Evolutionary conservation across 2,888 invertebrate species (phyloP).

Genomic region (Idaea dimidiata): DNA sequence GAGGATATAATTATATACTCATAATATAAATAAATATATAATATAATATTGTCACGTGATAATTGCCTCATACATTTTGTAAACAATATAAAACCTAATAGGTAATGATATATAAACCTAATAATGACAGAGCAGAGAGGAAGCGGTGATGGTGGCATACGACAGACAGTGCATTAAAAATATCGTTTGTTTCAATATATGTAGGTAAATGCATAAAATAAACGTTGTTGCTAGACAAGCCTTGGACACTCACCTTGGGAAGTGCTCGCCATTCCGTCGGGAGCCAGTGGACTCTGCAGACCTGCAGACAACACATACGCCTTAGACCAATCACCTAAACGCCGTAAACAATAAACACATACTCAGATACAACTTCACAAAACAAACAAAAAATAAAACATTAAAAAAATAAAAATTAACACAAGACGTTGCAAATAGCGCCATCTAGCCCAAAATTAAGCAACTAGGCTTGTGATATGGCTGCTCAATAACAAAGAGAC

Average conservation of each 20-base stretch:
- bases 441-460: too few species aligned
- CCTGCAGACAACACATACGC: slow-evolving; percentile 72
- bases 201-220: slow-evolving; percentile 78
- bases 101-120: slow-evolving; percentile 77
- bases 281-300: slow-evolving; percentile 81
- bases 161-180: slow-evolving; percentile 82
- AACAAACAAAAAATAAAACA: background rate
- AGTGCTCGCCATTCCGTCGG: slow-evolving; percentile 90
- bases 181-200: slow-evolving; percentile 79
- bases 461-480: too few species aligned
- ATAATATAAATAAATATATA: slow-evolving; percentile 63
- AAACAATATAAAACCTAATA: slow-evolving; percentile 64
- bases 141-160: slow-evolving; percentile 82
- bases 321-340: slow-evolving; percentile 1
- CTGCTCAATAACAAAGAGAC: too few species aligned
- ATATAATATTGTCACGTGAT: slow-evolving; percentile 73
- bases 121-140: slow-evolving; percentile 82
- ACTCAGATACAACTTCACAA: background rate
- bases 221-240: slow-evolving; percentile 77
- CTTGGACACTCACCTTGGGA: slow-evolving; percentile 89
- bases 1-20: slow-evolving; percentile 55
- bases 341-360: background rate
- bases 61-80: slow-evolving; percentile 78
- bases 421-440: too few species aligned
- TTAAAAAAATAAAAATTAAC: background rate